Evolutionary conservation across 2,888 invertebrate genomes (phyloP), one percentile per base, ranked within the genome.

Genomic region (Itoplectis maculator): DNA sequence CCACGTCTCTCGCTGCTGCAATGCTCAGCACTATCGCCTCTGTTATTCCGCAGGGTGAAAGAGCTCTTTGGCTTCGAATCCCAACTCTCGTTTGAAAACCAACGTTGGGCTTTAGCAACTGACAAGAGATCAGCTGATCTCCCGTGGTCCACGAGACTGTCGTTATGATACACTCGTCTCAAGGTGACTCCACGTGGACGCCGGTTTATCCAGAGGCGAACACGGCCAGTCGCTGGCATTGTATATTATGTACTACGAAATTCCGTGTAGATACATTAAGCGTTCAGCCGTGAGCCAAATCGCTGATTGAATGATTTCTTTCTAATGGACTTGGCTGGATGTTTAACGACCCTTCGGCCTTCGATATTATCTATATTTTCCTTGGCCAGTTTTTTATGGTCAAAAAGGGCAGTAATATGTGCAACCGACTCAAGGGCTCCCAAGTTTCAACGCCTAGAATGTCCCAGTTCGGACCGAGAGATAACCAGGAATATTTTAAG

Each of bases 41-140:
- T 61, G 45, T 49, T 29, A 8, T 59, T 6, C 40, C 13, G 49
- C 47, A 69, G 68, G 69, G 51, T 78, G 49, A 65, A 54, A 78
- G 70, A 45, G 66, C 45, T 68, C 65, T 63, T 40, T 40, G 63
- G 37, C 76, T 49, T 51, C 8, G 37, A 61, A 73, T 73, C 18
- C n/a, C 49, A 65, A n/a, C 35, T 54, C 56, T 20, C 29, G 63
- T 63, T 72, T 51, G 63, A 63, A 72, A 63, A 37, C 54, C 66
- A 54, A n/a, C 54, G 42, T 54, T 47, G 29, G 18, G 8, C 29
- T 29, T n/a, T 15, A 40, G 37, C 61, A 45, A 59, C 37, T 18
- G 66, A 76, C 66, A 56, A 68, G 45, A 66, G 13, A 78, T 72
- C 70, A 78, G 70, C 70, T 78, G 61, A 72, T 78, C 70, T 51